Evolutionary conservation across 2,797 vertebrate genomes (phyloP).

Genomic region (Urocyon cinereoargenteus): DNA sequence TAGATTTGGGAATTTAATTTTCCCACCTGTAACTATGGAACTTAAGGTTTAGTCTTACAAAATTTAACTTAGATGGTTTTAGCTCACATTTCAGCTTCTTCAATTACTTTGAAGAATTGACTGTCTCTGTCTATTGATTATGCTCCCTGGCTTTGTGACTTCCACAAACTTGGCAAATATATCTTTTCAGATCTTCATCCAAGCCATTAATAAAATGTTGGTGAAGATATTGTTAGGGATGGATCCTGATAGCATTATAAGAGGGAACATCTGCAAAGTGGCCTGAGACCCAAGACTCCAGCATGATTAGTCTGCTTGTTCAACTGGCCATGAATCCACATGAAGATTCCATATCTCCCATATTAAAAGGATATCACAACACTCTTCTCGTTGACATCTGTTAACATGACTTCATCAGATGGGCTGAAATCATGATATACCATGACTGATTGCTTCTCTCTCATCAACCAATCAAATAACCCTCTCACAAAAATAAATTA

Average conservation of each 20-base stretch:
- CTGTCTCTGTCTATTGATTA: neutral
- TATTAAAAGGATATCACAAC: neutral
- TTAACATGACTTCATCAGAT: conserved; percentile 44
- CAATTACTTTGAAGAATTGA: neutral
- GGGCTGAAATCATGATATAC: conserved; percentile 14
- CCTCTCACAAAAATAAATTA: conserved; percentile 40
- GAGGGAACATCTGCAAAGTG: neutral
- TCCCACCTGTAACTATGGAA: neutral
- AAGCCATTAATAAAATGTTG: conserved; percentile 11
- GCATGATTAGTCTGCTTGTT: neutral
- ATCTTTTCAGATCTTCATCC: conserved; percentile 6
- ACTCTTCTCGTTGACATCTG: conserved; percentile 13
- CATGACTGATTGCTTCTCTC: conserved; percentile 3
- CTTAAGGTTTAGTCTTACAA: neutral
- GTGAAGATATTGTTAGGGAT: neutral
- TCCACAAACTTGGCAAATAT: neutral
- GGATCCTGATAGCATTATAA: neutral
- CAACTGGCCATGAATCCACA: neutral
- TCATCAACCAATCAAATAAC: conserved; percentile 43
- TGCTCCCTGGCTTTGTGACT: neutral
- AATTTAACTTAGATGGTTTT: neutral
- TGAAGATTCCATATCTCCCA: neutral
- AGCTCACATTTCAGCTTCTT: neutral
- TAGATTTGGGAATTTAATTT: conserved; percentile 1
- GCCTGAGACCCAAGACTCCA: neutral